A percentile compares a stretch with the other conserved stretches of the same genome.
Conservation (phyloP, 2,113 vertebrate genomes). For the Tursiops truncatus region DNA sequence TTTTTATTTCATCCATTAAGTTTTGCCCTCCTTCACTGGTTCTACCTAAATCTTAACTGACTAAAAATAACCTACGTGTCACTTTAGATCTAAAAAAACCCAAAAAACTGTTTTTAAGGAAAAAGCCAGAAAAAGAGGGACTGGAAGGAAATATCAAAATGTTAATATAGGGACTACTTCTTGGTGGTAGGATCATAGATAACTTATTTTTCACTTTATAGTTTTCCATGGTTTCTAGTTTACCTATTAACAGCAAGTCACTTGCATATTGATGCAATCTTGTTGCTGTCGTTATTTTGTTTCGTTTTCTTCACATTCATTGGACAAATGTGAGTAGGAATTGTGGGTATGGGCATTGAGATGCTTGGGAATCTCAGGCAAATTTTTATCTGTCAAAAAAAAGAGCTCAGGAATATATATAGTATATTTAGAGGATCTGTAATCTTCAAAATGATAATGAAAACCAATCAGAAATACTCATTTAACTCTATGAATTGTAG, state of each 20-base stretch:
- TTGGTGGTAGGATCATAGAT: background rate
- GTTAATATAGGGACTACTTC: background rate
- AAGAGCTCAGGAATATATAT: background rate
- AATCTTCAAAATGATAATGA: background rate
- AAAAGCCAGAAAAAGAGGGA: background rate
- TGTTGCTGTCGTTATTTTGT: background rate
- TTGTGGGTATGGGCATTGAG: slow-evolving; percentile 47
- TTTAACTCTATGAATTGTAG: background rate
- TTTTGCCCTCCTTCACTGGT: background rate
- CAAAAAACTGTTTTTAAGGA: background rate
- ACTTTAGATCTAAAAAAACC: background rate
- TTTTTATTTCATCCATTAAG: too few relatives aligned
- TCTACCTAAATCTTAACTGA: background rate
- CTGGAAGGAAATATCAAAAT: background rate
- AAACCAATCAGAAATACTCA: background rate
- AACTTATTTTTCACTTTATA: background rate
- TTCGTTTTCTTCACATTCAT: slow-evolving; percentile 23
- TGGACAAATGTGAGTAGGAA: background rate
- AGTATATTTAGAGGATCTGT: background rate
- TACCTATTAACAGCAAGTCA: background rate
- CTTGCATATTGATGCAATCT: slow-evolving; percentile 33
- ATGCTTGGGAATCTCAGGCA: slow-evolving; percentile 70
- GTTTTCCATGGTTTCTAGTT: background rate
- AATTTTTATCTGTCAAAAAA: slow-evolving; percentile 64
- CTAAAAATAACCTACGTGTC: background rate